Evolutionary conservation across 1,140 invertebrate species (phyloP).

Genomic region (Drosophila tristis): DNA sequence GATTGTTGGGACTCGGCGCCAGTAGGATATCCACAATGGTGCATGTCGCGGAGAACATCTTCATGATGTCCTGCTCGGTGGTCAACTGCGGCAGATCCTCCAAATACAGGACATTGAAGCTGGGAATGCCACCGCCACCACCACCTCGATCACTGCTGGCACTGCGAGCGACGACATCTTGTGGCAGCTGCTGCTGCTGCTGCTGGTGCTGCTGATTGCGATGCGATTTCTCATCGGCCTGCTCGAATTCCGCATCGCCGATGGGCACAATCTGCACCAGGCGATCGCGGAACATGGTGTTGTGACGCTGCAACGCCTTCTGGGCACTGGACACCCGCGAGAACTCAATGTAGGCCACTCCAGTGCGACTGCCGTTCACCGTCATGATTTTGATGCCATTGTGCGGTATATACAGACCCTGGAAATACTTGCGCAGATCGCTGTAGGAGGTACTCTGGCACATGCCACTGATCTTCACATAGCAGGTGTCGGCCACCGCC

Average conservation of each 20-base stretch:
- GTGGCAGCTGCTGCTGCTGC: not conserved
- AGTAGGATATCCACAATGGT: slow-evolving; percentile 89
- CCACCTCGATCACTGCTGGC: slow-evolving; percentile 4
- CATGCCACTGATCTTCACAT: slow-evolving; percentile 90
- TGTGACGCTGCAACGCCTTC: slow-evolving; percentile 88
- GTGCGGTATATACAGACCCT: slow-evolving; percentile 90
- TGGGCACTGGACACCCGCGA: slow-evolving; percentile 88
- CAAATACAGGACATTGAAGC: slow-evolving; percentile 87
- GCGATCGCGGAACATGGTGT: slow-evolving; percentile 87
- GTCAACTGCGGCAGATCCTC: slow-evolving; percentile 90
- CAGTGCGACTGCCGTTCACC: slow-evolving; percentile 90
- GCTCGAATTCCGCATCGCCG: slow-evolving; percentile 71
- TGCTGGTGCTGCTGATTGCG: slow-evolving; percentile 26
- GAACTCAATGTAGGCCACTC: slow-evolving; percentile 92
- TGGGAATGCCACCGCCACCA: slow-evolving; percentile 6
- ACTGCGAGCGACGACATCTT: slow-evolving; percentile 11
- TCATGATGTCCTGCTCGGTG: slow-evolving; percentile 91
- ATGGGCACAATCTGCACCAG: slow-evolving; percentile 62
- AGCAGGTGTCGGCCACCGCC: slow-evolving; percentile 84
- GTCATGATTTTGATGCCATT: slow-evolving; percentile 94
- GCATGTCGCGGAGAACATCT: slow-evolving; percentile 89
- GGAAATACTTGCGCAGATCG: slow-evolving; percentile 92
- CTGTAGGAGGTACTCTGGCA: slow-evolving; percentile 88
- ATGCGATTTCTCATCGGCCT: slow-evolving; percentile 54
- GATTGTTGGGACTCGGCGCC: slow-evolving; percentile 86